These are phyloP conservation scores for Oconnorella tubifera DNA, from an alignment of 2,888 invertebrate genomes.

Conservation along the genomic window DNA sequence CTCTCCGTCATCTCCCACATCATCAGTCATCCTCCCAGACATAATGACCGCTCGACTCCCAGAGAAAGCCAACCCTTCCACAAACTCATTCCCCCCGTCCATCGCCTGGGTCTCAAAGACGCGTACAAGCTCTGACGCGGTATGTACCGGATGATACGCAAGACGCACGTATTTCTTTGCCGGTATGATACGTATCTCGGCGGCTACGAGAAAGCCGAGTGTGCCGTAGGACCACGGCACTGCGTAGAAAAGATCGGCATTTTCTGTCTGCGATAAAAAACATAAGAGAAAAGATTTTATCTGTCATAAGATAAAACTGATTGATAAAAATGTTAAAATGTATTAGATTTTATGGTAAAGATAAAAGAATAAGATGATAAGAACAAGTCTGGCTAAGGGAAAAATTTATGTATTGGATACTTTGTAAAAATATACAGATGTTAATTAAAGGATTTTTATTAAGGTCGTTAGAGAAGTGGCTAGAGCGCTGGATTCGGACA, in stretches of 20 bases:
- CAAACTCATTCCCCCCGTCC: constrained; percentile 64
- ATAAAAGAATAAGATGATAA: too few relatives aligned
- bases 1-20: constrained; percentile 63
- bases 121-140: constrained; percentile 38
- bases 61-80: constrained; percentile 70
- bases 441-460: too few relatives aligned
- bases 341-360: too few relatives aligned
- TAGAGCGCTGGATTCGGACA: too few relatives aligned
- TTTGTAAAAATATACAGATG: too few relatives aligned
- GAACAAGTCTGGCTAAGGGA: too few relatives aligned
- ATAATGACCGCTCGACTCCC: constrained; percentile 70
- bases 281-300: too few relatives aligned
- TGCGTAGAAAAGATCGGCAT: constrained; percentile 71
- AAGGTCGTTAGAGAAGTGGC: too few relatives aligned
- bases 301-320: too few relatives aligned
- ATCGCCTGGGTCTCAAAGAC: constrained; percentile 61
- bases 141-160: constrained; percentile 65
- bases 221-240: constrained; percentile 84
- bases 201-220: constrained; percentile 71
- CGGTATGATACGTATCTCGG: constrained; percentile 70
- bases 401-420: too few relatives aligned
- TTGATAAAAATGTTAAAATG: too few relatives aligned
- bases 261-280: constrained; percentile 65
- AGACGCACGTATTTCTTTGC: constrained; percentile 65
- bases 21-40: constrained; percentile 69